Base-by-base conservation (phyloP, 2,113 vertebrate species). In the Isichthys henryi region DNA sequence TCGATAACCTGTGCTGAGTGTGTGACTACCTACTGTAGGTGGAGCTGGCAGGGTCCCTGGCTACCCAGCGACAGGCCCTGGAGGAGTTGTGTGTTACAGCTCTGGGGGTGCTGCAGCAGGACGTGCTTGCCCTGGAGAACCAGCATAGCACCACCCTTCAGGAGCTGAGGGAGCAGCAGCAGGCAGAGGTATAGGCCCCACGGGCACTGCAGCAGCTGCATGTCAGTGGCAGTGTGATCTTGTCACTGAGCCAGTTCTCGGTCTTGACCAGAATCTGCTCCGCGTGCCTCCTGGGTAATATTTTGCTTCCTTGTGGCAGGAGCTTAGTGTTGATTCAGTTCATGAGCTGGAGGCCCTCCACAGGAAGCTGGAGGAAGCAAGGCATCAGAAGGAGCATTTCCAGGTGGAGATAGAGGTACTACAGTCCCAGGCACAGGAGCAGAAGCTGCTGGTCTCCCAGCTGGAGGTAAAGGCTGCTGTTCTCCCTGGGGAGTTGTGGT, bases 361-460 rank as follows among this genome's bases (percentile, higher is more conserved):
- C 21, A 90, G 91, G 86, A 96, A 97, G 88, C 85, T 96, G 89
- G 53, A 96, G 90, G 91, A 92, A 45, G 95, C 95, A 3, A 93
- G 94, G 70, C 92, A 95, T 50, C 96, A 96, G 92, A 95, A 95
- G 1, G 95, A 95, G 87, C 94, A 93, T 77, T 96, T 96, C 91
- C 94, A 96, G 86, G 95, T 97, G 87, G 96, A 98, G 94, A 95
- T 93, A 88, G 96, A 97, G 90, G 93, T 97, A 86, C 92, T 96
- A 43, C 97, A 96, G 93, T 95, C 95, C 93, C 96, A 96, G 90
- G 95, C 96, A 0, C 96, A 96, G 70, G 92, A 96, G 83, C 91
- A 92, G 11, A 96, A 96, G 58, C 95, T 96, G 90, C 93, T 93
- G 90, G 94, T 96, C 87, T 89, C 94, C 48, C 96, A 95, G 62